A percentile compares a stretch with the other conserved stretches of the same genome.
These are phyloP conservation scores for Calcarius ornatus DNA, from an alignment of 2,113 vertebrate genomes.

Conservation along the genomic window DNA sequence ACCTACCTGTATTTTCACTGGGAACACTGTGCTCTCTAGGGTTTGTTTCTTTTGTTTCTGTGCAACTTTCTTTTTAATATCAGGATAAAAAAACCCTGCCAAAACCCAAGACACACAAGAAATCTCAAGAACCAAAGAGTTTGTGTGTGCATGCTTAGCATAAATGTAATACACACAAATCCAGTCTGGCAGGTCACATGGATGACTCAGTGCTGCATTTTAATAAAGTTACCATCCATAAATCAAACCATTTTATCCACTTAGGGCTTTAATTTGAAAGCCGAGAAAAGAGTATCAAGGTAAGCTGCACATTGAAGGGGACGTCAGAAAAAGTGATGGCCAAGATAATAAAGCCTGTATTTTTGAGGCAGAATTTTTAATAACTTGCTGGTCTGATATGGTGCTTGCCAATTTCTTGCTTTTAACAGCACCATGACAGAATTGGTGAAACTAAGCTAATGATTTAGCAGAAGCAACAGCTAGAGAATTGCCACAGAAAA, in stretches of 20 bases:
- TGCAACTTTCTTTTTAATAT: not conserved
- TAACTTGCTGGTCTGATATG: not conserved
- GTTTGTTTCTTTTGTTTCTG: not conserved
- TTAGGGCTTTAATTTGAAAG: not conserved
- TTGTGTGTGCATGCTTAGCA: not conserved
- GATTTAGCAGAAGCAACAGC: not conserved
- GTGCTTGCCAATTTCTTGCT: not conserved
- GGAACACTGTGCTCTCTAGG: not conserved
- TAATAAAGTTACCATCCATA: not conserved
- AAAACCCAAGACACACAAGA: not conserved
- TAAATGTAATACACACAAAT: not conserved
- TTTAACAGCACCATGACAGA: not conserved
- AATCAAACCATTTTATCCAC: not conserved
- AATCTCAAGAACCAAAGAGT: not conserved
- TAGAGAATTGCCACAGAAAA: not conserved
- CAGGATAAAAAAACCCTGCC: accelerated
- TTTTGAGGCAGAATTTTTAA: not conserved
- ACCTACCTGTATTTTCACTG: not conserved
- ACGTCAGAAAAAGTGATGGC: not conserved
- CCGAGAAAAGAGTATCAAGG: not conserved
- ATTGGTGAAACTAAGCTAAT: not conserved
- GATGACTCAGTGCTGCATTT: not conserved
- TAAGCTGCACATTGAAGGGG: not conserved
- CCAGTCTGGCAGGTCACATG: not conserved
- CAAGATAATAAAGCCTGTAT: not conserved